A percentile compares a stretch with the other conserved stretches of the same genome.
Conservation (phyloP, 2,797 vertebrate genomes). For the Neoniphon sammara region DNA sequence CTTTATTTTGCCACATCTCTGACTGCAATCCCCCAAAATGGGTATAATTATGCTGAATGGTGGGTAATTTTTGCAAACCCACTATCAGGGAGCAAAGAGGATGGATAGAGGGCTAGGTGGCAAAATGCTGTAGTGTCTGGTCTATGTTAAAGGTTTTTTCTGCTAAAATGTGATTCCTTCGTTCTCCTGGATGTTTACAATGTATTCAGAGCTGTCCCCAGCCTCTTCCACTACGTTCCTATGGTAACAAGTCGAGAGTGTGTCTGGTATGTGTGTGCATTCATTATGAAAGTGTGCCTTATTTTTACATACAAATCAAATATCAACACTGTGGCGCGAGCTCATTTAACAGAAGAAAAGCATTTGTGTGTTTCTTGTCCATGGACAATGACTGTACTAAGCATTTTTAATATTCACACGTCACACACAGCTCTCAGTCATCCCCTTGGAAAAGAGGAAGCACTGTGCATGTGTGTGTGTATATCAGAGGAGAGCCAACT, state of each 20-base stretch:
- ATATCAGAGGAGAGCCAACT: conserved; percentile 59
- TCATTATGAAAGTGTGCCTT: conserved; percentile 50
- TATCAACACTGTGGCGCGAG: conserved; percentile 48
- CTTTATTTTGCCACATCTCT: background rate
- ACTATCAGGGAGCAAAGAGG: conserved; percentile 12
- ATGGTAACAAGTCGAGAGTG: conserved; percentile 70
- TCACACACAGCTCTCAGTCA: conserved; percentile 17
- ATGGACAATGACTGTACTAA: conserved; percentile 18
- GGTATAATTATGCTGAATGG: conserved; percentile 7
- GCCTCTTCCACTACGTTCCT: conserved; percentile 67
- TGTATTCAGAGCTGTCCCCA: conserved; percentile 53
- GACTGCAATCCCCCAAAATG: background rate
- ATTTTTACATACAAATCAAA: conserved; percentile 76
- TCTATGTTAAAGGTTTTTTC: conserved; percentile 39
- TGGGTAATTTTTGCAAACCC: conserved; percentile 27
- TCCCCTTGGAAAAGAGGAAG: conserved; percentile 22
- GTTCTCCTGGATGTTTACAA: conserved; percentile 62
- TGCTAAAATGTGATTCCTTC: conserved; percentile 44
- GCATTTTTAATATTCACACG: conserved; percentile 20
- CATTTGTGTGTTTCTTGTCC: background rate
- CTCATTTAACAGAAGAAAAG: conserved; percentile 49
- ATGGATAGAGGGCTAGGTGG: conserved; percentile 15
- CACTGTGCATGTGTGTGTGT: conserved; percentile 19
- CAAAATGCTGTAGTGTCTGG: too few species aligned
- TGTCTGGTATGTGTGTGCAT: conserved; percentile 54